Conservation (phyloP, 2,797 vertebrate genomes). For the Atherinosoma microstoma region DNA sequence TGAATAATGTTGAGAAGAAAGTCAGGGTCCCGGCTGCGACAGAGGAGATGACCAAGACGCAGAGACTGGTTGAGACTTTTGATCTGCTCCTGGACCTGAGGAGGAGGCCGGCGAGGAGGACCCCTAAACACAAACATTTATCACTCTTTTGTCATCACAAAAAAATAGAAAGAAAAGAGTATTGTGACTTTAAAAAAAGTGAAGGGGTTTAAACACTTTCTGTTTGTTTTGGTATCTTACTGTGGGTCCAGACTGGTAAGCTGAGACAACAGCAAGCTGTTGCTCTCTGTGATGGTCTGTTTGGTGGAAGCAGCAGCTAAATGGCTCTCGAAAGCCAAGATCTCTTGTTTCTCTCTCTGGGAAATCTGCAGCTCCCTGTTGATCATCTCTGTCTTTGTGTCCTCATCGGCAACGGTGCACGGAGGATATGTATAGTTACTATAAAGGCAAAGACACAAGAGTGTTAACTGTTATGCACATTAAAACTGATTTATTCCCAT, state of each 20-base stretch:
- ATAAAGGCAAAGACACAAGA: neutral
- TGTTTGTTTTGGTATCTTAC: conserved; percentile 76
- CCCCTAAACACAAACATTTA: conserved; percentile 83
- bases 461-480: neutral
- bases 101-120: conserved; percentile 93
- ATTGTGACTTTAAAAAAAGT: neutral
- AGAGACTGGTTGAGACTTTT: conserved; percentile 96
- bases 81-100: conserved; percentile 93
- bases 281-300: conserved; percentile 98
- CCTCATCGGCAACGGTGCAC: conserved; percentile 95
- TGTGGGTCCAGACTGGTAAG: conserved; percentile 97
- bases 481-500: neutral
- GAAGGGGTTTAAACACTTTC: neutral
- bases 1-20: conserved; percentile 98
- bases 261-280: conserved; percentile 95
- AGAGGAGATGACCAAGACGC: conserved; percentile 94
- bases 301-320: conserved; percentile 97
- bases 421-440: conserved; percentile 97
- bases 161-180: neutral
- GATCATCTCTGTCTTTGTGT: conserved; percentile 95
- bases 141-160: neutral
- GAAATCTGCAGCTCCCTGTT: conserved; percentile 94
- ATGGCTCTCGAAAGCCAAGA: conserved; percentile 97
- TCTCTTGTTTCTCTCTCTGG: conserved; percentile 97
- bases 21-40: conserved; percentile 95